Evolutionary conservation across 2,888 invertebrate species (phyloP), one percentile per base, ranked within the genome.

Genomic region (Eudasyphora cyanicolor): DNA sequence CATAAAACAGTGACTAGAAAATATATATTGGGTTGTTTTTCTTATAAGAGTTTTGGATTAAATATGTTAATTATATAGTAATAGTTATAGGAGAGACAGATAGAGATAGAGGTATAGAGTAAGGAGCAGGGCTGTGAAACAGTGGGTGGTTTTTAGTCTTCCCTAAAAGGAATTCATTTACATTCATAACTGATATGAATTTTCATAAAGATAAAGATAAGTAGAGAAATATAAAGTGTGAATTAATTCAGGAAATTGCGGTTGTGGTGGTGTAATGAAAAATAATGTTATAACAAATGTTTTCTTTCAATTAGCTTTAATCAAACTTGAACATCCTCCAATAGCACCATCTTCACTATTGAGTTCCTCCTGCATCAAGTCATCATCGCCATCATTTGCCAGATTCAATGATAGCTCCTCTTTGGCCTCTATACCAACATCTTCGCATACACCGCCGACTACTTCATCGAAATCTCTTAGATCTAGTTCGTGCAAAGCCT

Each of bases 401-500:
- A 35, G 29, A 73, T 74, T 76, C 4, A 32, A 19, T 24, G n/a
- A 19, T 29, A 35, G 0, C 35, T 81, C 85, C 76, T 78, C 82
- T 35, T 69, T 78, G 12, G 77, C 82, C 38, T 84, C 84, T 24
- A 81, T 27, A 12, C 80, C 73, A 35, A 84, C 77, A 76, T 82
- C 79, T 57, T 81, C 82, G 49, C 82, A 79, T 19, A 73, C 77
- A 17, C 82, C 82, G 32, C 79, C 87, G 17, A 90, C 87, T 79
- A 90, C 87, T 38, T 91, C 89, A 82, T 91, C 91, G 64, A 90
- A 90, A 74, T 92, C 92, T 19, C 91, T 89, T 87, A 90, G 86
- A 82, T 92, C 92, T 54, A 92, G 86, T 82, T 93, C 92, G 80
- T 92, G 91, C 79, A 93, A 88, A 1, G 93, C 93, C 90, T 94